Conservation (phyloP, 2,113 vertebrate species). For the Tenrec ecaudatus region DNA sequence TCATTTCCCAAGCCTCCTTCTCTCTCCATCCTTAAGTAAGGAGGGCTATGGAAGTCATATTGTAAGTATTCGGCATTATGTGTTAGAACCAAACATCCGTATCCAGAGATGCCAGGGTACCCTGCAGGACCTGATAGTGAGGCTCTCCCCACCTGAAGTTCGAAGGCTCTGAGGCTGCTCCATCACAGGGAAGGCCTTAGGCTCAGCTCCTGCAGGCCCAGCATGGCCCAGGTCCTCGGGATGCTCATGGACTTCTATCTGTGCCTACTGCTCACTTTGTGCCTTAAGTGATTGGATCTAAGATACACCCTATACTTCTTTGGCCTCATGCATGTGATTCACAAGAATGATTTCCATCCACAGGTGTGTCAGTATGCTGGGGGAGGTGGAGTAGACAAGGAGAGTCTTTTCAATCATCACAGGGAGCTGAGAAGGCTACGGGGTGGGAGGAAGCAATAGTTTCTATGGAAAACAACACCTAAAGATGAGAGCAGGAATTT, state of each 20-base stretch:
- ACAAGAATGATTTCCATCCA: background rate
- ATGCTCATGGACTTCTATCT: background rate
- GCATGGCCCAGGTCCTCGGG: background rate
- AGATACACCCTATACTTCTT: background rate
- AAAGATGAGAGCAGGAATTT: background rate
- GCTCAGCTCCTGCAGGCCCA: too few relatives aligned
- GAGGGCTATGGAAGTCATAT: background rate
- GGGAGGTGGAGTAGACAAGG: too few relatives aligned
- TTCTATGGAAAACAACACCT: background rate
- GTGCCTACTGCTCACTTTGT: background rate
- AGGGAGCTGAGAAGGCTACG: background rate
- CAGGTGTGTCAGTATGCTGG: background rate
- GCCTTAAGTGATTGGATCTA: background rate
- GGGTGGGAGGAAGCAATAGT: background rate
- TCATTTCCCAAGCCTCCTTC: background rate
- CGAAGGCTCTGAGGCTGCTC: background rate
- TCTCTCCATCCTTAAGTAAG: background rate
- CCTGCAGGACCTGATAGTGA: background rate
- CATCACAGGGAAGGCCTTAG: background rate
- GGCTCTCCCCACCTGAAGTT: background rate
- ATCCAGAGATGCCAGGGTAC: background rate
- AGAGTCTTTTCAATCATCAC: background rate
- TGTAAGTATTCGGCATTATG: background rate
- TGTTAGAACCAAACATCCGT: background rate
- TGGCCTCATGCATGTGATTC: background rate